Conservation (phyloP, 1,140 invertebrate species). For the Lanistes nyassanus region DNA sequence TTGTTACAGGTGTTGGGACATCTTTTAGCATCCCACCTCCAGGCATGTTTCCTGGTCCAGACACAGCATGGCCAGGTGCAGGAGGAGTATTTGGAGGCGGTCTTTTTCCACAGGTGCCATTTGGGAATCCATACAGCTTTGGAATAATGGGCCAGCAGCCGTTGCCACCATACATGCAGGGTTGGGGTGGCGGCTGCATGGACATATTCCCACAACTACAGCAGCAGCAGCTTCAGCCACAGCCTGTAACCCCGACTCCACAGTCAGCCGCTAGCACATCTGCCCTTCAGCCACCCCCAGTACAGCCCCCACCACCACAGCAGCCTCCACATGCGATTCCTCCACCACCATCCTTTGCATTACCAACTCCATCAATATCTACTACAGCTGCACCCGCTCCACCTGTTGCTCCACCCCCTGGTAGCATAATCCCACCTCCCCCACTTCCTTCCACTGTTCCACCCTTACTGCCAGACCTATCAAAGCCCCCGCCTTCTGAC, state of each 20-base stretch:
- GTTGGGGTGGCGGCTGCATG: constrained; percentile 8
- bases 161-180: constrained; percentile 20
- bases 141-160: constrained; percentile 1
- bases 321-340: constrained; percentile 7
- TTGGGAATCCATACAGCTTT: constrained; percentile 17
- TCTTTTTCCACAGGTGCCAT: constrained; percentile 12
- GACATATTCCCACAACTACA: constrained; percentile 18
- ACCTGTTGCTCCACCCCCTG: constrained; percentile 5
- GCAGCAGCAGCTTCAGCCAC: constrained; percentile 9
- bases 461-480: constrained; percentile 8
- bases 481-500: constrained; percentile 18
- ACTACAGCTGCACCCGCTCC: not conserved
- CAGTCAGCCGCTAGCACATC: constrained; percentile 6
- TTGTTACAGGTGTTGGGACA: no score
- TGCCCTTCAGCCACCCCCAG: not conserved
- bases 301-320: not conserved
- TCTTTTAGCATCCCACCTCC: constrained; percentile 33
- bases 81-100: not conserved
- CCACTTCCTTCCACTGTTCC: constrained; percentile 26
- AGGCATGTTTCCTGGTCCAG: constrained; percentile 13
- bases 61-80: not conserved
- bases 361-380: constrained; percentile 3
- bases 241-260: constrained; percentile 1
- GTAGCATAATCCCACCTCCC: constrained; percentile 2
- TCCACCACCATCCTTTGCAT: constrained; percentile 1